phyloP scores from a whole-genome alignment of 2,888 invertebrate species.

The Amphipyra tragopoginis region DNA sequence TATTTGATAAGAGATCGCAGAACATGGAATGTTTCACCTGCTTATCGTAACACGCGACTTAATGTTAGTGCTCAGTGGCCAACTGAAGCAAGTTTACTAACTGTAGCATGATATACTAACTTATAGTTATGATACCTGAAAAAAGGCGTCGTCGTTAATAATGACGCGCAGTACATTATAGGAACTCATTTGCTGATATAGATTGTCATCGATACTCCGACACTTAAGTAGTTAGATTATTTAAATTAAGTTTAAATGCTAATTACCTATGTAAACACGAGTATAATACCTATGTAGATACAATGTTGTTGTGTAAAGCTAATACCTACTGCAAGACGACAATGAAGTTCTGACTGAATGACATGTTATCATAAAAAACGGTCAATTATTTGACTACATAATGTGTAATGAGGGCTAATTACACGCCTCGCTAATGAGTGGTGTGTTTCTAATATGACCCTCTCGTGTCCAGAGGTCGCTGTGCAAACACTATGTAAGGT shows the following conservation, averaged over 20 bases:
- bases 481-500: conserved; percentile 15
- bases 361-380: conserved; percentile 48
- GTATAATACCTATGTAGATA: too few relatives aligned
- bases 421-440: conserved; percentile 23
- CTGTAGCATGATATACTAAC: too few relatives aligned
- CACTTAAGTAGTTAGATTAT: too few relatives aligned
- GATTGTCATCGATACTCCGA: too few relatives aligned
- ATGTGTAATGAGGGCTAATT: conserved; percentile 39
- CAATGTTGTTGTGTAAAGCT: not conserved
- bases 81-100: not conserved
- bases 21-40: conserved; percentile 1
- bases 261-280: too few relatives aligned
- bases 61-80: not conserved
- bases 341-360: conserved; percentile 24
- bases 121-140: too few relatives aligned
- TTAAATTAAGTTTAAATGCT: too few relatives aligned
- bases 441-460: conserved; percentile 16
- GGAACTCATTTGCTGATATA: too few relatives aligned
- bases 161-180: too few relatives aligned
- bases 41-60: not conserved
- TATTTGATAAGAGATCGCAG: not conserved
- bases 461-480: conserved; percentile 20
- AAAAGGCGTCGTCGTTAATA: too few relatives aligned
- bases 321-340: conserved; percentile 1
- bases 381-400: conserved; percentile 31